A percentile compares a stretch with the other conserved stretches of the same genome.
phyloP scores from a whole-genome alignment of 2,797 vertebrate species.

The Urosaurus nigricauda region DNA sequence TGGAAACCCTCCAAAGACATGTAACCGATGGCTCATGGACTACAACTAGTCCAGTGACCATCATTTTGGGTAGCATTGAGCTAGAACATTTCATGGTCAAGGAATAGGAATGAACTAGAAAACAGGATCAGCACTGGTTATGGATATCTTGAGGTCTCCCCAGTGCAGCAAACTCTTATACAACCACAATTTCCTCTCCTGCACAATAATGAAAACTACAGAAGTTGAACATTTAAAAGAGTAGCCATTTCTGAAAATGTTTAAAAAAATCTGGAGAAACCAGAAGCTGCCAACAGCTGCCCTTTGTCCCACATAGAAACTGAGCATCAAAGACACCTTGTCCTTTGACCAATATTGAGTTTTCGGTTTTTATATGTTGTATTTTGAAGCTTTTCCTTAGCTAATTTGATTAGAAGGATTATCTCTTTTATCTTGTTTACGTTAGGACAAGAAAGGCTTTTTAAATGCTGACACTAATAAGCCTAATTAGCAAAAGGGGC shows the following conservation, averaged over 20 bases:
- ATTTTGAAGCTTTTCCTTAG: conserved; percentile 15
- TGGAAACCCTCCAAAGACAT: no score
- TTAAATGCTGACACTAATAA: conserved; percentile 32
- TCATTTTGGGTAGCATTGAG: no score
- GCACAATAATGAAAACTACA: background rate
- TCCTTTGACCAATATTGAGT: conserved; percentile 15
- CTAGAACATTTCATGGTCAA: background rate
- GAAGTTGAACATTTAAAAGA: background rate
- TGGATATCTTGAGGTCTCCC: no score
- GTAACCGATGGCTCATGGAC: no score
- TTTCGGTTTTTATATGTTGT: background rate
- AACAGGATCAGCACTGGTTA: background rate
- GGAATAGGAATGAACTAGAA: background rate
- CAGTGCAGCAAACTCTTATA: background rate
- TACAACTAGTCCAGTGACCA: no score
- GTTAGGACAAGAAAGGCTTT: conserved; percentile 35
- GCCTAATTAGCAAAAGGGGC: conserved; percentile 36
- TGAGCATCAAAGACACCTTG: conserved; percentile 3
- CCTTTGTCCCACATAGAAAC: background rate
- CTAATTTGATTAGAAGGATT: conserved; percentile 40
- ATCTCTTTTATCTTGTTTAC: conserved; percentile 40
- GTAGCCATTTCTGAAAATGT: background rate
- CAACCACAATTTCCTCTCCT: background rate
- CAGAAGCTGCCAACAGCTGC: background rate
- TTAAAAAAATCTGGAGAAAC: background rate